Evolutionary conservation across 1,140 invertebrate species (phyloP).

Genomic region (Fopius arisanus): DNA sequence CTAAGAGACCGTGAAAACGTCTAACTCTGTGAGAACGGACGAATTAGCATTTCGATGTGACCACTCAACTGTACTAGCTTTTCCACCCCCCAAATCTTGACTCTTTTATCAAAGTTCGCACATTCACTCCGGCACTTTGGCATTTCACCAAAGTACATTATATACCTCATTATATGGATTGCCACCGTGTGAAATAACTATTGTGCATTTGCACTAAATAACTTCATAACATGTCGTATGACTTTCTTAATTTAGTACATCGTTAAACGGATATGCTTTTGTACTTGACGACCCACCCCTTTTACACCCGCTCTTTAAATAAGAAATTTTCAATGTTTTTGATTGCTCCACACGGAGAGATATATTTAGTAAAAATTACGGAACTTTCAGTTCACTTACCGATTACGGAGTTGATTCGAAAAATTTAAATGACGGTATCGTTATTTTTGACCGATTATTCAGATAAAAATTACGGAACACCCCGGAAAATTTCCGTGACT

Average conservation of each 20-base stretch:
- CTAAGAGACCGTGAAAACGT: conserved; percentile 30
- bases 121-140: neutral
- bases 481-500: too few species aligned
- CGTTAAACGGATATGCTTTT: neutral
- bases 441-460: too few species aligned
- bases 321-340: too few species aligned
- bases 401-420: too few species aligned
- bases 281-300: too few species aligned
- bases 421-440: too few species aligned
- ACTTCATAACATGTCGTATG: neutral
- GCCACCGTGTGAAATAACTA: neutral
- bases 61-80: conserved; percentile 22
- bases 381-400: too few species aligned
- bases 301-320: too few species aligned
- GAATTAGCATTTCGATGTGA: conserved; percentile 32
- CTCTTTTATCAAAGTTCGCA: neutral
- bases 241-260: neutral
- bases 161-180: neutral
- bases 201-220: neutral
- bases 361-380: too few species aligned
- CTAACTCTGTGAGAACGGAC: neutral
- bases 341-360: too few species aligned
- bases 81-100: neutral
- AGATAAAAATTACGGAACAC: too few species aligned
- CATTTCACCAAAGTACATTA: neutral